A percentile compares a stretch with the other conserved stretches of the same genome.
phyloP scores from a whole-genome alignment of 2,888 invertebrate genomes.

The Timema podura region DNA sequence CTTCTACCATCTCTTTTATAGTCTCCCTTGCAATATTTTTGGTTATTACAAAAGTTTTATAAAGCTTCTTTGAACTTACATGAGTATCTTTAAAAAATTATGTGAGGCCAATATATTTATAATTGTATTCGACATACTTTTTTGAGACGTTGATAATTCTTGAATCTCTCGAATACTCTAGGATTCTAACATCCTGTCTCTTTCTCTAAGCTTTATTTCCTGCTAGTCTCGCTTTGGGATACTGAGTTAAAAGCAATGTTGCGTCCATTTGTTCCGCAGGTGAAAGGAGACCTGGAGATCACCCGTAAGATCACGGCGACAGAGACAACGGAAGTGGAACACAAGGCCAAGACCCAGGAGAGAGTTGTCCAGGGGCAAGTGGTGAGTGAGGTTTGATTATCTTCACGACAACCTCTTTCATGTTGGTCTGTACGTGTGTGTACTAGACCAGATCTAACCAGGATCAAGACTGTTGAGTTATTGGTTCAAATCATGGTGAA shows the following conservation, averaged over 20 bases:
- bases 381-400: slow-evolving; percentile 37
- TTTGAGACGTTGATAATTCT: no score
- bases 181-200: background rate
- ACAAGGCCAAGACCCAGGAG: slow-evolving; percentile 83
- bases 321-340: slow-evolving; percentile 88
- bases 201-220: background rate
- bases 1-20: no score
- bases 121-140: no score
- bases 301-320: slow-evolving; percentile 89
- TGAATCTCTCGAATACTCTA: no score
- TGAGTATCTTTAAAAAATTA: background rate
- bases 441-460: no score
- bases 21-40: no score
- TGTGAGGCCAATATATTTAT: background rate
- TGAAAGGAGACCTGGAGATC: slow-evolving; percentile 81
- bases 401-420: background rate
- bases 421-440: no score
- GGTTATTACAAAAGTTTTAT: no score
- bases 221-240: slow-evolving; percentile 1
- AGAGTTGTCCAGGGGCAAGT: slow-evolving; percentile 79
- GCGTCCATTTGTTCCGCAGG: slow-evolving; percentile 37
- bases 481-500: no score
- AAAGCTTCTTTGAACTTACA: no score
- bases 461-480: no score
- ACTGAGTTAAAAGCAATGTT: background rate